These are phyloP conservation scores for Bubo blakistoni DNA, from an alignment of 2,113 vertebrate species.

Conservation along the genomic window DNA sequence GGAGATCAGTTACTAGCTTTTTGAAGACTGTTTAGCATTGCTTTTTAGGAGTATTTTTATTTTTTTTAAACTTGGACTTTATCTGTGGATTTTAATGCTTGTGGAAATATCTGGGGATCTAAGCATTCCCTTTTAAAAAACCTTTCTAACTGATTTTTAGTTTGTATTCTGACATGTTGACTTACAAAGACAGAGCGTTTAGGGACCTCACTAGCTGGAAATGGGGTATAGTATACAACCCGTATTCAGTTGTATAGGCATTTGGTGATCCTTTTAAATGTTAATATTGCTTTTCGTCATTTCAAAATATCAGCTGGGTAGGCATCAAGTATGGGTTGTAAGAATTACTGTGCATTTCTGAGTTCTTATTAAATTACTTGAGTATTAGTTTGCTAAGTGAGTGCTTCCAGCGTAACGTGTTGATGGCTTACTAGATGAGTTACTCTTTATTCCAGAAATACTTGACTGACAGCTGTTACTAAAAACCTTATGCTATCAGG, in stretches of 20 bases:
- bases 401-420: rapidly evolving
- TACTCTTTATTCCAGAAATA: background rate
- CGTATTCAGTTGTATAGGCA: background rate
- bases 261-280: background rate
- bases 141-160: rapidly evolving
- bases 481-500: rapidly evolving
- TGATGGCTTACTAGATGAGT: background rate
- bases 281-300: background rate
- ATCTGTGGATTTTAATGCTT: background rate
- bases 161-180: background rate
- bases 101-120: background rate
- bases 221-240: rapidly evolving
- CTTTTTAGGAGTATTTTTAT: background rate
- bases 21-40: background rate
- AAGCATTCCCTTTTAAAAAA: background rate
- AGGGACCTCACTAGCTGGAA: background rate
- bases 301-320: background rate
- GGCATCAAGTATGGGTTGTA: background rate
- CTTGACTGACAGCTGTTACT: background rate
- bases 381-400: background rate
- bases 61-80: background rate
- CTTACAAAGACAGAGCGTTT: background rate
- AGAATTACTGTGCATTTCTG: background rate
- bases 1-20: background rate
- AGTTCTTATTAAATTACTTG: background rate